Base-by-base conservation (phyloP, 2,113 vertebrate species). In the Noturus placidus region DNA sequence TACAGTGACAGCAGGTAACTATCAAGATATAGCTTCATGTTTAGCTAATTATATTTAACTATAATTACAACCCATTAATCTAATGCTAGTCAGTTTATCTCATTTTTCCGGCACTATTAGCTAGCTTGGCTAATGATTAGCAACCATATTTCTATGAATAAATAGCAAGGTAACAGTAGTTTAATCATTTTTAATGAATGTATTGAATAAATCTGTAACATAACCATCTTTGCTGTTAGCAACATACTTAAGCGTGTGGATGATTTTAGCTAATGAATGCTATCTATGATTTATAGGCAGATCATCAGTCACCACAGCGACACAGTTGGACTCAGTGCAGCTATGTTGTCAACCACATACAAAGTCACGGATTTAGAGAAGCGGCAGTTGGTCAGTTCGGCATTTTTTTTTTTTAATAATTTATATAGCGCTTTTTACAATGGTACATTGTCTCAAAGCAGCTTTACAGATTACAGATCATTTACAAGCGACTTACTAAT, bases 341-440 rank as follows among this genome's bases (percentile, higher is more conserved):
- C 76, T 54, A 30, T 78, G 50, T 4, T 54, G 77, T 20, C 50
- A 50, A 79, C 14, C 46, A 52, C n/a, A 4, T 79, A 56, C n/a
- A 33, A 30, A 20, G n/a, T 80, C 30, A 13, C 33, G 38, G 79
- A 38, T 25, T 59, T 59, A 59, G n/a, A 35, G 30, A 79, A 79
- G 80, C 33, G 72, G 56, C 52, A 59, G 81, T 72, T 65, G 42
- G 52, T 84, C 20, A 65, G 52, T 65, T 84, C 9, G 27, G 54
- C 76, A 59, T 81, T 38, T 81, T 9, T n/a, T n/a, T n/a, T n/a
- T n/a, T n/a, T n/a, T n/a, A n/a, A n/a, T n/a, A n/a, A n/a, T n/a
- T n/a, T n/a, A n/a, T n/a, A n/a, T n/a, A n/a, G n/a, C n/a, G n/a
- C n/a, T n/a, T n/a, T n/a, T n/a, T n/a, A n/a, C n/a, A n/a, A n/a